These are phyloP conservation scores for Carposina sasakii DNA, from an alignment of 1,140 invertebrate genomes.

Conservation along the genomic window DNA sequence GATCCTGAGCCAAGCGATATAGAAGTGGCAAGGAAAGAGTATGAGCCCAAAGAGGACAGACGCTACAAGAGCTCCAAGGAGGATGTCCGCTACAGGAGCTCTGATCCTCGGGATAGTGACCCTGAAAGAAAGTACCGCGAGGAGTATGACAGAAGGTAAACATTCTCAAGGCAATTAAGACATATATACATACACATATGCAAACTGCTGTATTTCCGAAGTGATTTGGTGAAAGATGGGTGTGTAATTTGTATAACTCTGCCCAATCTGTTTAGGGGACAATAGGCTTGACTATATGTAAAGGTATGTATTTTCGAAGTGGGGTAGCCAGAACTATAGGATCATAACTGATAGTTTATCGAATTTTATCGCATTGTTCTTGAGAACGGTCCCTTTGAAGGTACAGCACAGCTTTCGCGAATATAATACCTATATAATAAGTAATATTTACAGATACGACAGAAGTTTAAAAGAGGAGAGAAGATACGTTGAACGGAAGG, in stretches of 20 bases:
- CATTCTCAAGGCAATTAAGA: no score
- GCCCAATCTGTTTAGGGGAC: no score
- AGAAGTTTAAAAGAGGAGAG: slow-evolving; percentile 47
- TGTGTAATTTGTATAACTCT: no score
- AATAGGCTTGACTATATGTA: background rate
- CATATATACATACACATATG: background rate
- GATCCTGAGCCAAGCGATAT: slow-evolving; percentile 60
- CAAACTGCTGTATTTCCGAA: background rate
- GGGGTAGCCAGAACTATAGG: background rate
- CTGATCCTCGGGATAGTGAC: slow-evolving; percentile 39
- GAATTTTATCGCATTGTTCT: background rate
- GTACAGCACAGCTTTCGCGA: no score
- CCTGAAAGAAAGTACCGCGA: slow-evolving; percentile 39
- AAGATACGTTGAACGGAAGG: slow-evolving; percentile 45
- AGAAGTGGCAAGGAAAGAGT: background rate
- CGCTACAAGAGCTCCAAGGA: slow-evolving; percentile 47
- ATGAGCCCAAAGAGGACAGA: slow-evolving; percentile 38
- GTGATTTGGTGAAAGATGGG: no score
- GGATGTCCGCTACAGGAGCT: slow-evolving; percentile 45
- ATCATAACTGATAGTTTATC: background rate
- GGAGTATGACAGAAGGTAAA: slow-evolving; percentile 43
- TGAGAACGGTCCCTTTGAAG: background rate
- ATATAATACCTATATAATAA: no score
- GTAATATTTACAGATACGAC: slow-evolving; percentile 34
- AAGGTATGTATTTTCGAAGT: background rate